phyloP scores from a whole-genome alignment of 64 coral and sea anemone species.

The Montipora foliosa region DNA sequence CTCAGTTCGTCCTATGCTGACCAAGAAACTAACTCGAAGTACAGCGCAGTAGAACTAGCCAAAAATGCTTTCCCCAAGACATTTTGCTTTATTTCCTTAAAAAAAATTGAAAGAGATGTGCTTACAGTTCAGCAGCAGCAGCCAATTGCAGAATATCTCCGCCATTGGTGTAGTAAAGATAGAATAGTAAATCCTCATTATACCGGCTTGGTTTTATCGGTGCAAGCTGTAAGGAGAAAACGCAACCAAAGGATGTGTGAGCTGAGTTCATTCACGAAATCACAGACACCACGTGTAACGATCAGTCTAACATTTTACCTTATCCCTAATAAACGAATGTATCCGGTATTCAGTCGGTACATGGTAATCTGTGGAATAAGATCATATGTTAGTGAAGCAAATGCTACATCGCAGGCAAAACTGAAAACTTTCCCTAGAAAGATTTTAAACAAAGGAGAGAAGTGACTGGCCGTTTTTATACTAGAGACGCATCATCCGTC shows the following conservation, averaged over 20 bases:
- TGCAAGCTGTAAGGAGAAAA: constrained; percentile 68
- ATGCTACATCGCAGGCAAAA: background rate
- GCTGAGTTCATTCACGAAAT: background rate
- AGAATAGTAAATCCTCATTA: constrained; percentile 91
- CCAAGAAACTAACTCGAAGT: no score
- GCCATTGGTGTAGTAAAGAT: constrained; percentile 97
- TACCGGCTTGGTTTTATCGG: constrained; percentile 94
- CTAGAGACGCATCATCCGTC: no score
- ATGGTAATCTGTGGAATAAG: constrained; percentile 80
- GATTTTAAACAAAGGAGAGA: no score
- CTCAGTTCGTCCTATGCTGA: no score
- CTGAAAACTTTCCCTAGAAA: background rate
- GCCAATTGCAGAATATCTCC: constrained; percentile 97
- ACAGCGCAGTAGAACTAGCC: no score
- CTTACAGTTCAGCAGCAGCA: constrained; percentile 98
- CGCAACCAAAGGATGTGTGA: background rate
- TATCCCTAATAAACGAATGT: constrained; percentile 96
- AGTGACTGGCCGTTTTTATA: no score
- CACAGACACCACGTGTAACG: background rate
- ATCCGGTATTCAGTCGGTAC: constrained; percentile 98
- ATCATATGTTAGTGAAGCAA: background rate
- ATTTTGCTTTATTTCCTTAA: no score
- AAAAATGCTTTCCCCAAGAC: no score
- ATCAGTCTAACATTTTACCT: constrained; percentile 35
- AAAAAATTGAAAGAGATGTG: background rate